Evolutionary conservation across 2,113 vertebrate genomes (phyloP), one percentile per base, ranked within the genome.

Genomic region (Porphyrio hochstetteri): DNA sequence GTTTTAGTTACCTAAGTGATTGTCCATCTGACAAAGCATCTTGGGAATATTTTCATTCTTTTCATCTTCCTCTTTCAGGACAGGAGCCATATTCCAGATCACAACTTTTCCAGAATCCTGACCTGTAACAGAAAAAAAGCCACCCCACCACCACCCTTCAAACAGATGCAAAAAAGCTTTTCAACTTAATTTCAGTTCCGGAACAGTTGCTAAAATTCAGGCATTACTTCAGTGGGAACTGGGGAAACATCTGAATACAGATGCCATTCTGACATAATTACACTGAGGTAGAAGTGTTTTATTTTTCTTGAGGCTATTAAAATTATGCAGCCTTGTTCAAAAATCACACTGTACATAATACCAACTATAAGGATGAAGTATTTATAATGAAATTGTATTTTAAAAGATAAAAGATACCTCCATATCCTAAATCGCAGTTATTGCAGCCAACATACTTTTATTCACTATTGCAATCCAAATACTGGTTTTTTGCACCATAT

Each of bases 21-120:
- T 99, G 99, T 99, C 99, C 99, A 99, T 99, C 98, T 99, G 99
- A 98, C 99, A 99, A 95, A 99, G 99, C 99, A 99, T 99, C 97
- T 99, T 99, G 97, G 99, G 99, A 96, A 99, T 97, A 97, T 98
- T 99, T 93, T 99, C 99, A 50, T 99, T 99, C 98, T 99, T 99
- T 98, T 99, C 99, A 50, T 99, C 99, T 94, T 99, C 99, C 94
- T 99, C 99, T 93, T 99, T 98, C 92, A 99, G 98, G 95, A 99
- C 99, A 70, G 99, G 99, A 48, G 99, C 98, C 99, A 99, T 99
- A 98, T 99, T 99, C 99, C 99, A 99, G 95, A 99, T 99, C 97
- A 99, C 99, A 97, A 99, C 99, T 98, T 99, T 99, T 76, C 99
- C 99, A 92, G 99, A 99, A 98, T 99, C 99, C 97, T 99, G 99